Base-by-base conservation (phyloP, 2,797 vertebrate species). In the Hyperoplus lanceolatus region DNA sequence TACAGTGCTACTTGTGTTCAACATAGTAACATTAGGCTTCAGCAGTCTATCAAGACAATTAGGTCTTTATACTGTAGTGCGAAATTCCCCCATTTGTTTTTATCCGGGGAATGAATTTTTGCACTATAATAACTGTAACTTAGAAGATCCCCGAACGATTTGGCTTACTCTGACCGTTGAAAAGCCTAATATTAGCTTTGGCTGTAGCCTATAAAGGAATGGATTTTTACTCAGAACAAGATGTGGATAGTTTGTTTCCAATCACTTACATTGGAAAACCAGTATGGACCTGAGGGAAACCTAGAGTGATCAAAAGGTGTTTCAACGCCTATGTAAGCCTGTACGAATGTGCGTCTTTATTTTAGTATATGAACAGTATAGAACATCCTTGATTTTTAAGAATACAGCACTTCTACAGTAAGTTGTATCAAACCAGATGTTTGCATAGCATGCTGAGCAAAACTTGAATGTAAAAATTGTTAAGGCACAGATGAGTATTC, bases 391-490 rank as follows among this genome's bases (percentile, higher is more conserved):
- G 3, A 29, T 29, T 29, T 29, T 29, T 29, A 29, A 29, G 29
- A 29, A 29, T 2, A 56, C 63, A 61, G 66, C 56, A 8, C 54
- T 1, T 14, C 58, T 53, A 16, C 1, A n/a, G 68, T 57, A 48
- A 10, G 56, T 46, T 45, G 1, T 12, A 77, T 39, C 13, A 41
- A 63, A 62, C n/a, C 70, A 79, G 60, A 78, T 78, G 56, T 57
- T 62, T 50, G 45, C 67, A 21, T 8, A 16, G 61, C 54, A 45
- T 4, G 53, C 48, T 65, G 39, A 70, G 56, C 41, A 45, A 54
- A 77, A 49, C 16, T 54, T 38, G 6, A 1, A 56, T 36, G 6
- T 14, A 48, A 29, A 29, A 29, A 29, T 7, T n/a, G 50, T 38
- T 48, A 13, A 42, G 41, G 36, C 59, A 38, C 1, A 46, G 14